A percentile compares a stretch with the other conserved stretches of the same genome.
Evolutionary conservation across 2,888 invertebrate species (phyloP).

Genomic region (Girardia tigrina): DNA sequence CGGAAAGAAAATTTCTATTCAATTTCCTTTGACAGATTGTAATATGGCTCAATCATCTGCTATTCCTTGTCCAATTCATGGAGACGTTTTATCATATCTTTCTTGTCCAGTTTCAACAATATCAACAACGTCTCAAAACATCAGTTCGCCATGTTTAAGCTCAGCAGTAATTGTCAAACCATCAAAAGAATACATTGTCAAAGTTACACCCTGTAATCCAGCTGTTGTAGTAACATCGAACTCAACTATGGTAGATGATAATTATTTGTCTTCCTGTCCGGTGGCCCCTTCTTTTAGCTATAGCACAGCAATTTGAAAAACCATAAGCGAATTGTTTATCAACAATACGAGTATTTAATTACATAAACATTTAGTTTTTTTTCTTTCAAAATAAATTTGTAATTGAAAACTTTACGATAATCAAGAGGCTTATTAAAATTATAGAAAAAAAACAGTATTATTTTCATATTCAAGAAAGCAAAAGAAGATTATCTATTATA

Average conservation of each 20-base stretch:
- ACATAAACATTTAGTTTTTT: too few relatives aligned
- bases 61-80: constrained; percentile 33
- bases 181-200: background rate
- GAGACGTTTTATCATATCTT: constrained; percentile 19
- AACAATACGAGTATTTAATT: too few relatives aligned
- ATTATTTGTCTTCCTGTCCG: constrained; percentile 10
- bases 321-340: too few relatives aligned
- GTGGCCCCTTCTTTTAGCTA: background rate
- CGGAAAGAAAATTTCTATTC: background rate
- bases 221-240: background rate
- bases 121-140: background rate
- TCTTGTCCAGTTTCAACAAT: background rate
- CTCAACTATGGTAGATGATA: background rate
- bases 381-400: too few relatives aligned
- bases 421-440: too few relatives aligned
- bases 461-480: too few relatives aligned
- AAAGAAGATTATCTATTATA: too few relatives aligned
- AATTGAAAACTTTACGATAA: too few relatives aligned
- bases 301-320: constrained; percentile 8
- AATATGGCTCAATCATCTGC: background rate
- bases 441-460: too few relatives aligned
- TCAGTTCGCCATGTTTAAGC: constrained; percentile 4
- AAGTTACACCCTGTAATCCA: background rate
- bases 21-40: background rate
- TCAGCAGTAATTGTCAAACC: background rate